Evolutionary conservation across 2,888 invertebrate genomes (phyloP).

Genomic region (Cantharis lateralis): DNA sequence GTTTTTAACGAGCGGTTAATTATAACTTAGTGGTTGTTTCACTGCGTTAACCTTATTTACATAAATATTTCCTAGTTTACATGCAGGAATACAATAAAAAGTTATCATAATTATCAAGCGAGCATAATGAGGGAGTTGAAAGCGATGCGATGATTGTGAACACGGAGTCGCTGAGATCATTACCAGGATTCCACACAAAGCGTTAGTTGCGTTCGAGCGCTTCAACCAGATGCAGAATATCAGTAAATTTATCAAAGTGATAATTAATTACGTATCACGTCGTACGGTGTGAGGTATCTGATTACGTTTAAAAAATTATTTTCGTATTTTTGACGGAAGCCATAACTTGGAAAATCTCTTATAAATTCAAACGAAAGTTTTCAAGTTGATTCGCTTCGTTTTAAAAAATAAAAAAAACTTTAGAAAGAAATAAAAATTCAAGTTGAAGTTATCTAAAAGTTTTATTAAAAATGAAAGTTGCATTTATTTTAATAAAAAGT

Average conservation of each 20-base stretch:
- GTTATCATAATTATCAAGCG: conserved; percentile 17
- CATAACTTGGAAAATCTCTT: background rate
- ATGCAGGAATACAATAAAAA: background rate
- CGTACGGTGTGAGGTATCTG: background rate
- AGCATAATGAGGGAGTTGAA: conserved; percentile 14
- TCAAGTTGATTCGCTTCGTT: background rate
- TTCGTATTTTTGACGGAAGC: background rate
- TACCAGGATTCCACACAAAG: conserved; percentile 25
- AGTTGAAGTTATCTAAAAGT: background rate
- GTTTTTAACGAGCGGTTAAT: background rate
- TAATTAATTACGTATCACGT: conserved; percentile 1
- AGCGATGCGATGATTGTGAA: conserved; percentile 19
- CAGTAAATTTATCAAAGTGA: conserved; percentile 11
- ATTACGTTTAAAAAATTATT: background rate
- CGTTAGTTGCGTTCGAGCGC: conserved; percentile 25
- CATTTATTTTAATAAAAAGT: background rate
- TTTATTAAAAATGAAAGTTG: background rate
- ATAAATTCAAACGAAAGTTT: background rate
- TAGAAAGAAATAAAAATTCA: background rate
- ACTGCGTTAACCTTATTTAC: background rate
- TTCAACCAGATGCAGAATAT: conserved; percentile 17
- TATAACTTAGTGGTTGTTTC: background rate
- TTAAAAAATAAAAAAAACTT: background rate
- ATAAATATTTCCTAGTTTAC: background rate
- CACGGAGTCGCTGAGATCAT: conserved; percentile 27